These are phyloP conservation scores for Dendrolimus houi DNA, from an alignment of 2,888 invertebrate genomes.

Conservation along the genomic window DNA sequence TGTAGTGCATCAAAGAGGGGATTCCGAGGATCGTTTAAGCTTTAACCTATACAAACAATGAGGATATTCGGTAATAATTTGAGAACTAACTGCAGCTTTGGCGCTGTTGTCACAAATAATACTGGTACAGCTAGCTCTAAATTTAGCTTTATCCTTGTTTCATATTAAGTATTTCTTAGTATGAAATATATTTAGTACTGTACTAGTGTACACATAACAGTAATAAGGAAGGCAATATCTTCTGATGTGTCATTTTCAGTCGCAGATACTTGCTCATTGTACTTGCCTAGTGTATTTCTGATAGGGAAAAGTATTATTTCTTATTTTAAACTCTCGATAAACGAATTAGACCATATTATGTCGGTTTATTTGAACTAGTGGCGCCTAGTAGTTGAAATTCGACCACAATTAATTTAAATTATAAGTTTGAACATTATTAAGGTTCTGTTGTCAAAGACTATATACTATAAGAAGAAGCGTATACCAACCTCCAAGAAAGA, in stretches of 20 bases:
- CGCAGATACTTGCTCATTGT: background rate
- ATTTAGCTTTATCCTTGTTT: slow-evolving; percentile 1
- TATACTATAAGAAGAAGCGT: too few species aligned
- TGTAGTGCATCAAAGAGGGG: slow-evolving; percentile 47
- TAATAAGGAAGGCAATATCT: background rate
- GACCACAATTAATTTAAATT: too few species aligned
- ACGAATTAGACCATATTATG: too few species aligned
- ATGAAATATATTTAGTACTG: background rate
- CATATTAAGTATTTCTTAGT: background rate
- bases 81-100: slow-evolving; percentile 13
- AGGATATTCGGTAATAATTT: slow-evolving; percentile 5
- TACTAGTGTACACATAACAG: background rate
- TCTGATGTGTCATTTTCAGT: background rate
- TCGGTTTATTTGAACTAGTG: too few species aligned
- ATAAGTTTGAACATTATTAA: too few species aligned
- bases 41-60: slow-evolving; percentile 10
- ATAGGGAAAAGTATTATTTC: too few species aligned
- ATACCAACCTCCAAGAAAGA: too few species aligned
- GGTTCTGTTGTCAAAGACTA: too few species aligned
- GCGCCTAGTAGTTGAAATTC: too few species aligned
- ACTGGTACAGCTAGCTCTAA: slow-evolving; percentile 7
- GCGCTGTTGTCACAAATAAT: slow-evolving; percentile 7
- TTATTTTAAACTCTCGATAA: too few species aligned
- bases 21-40: slow-evolving; percentile 38
- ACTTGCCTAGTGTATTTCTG: background rate